Evolutionary conservation across 2,113 vertebrate genomes (phyloP).

Genomic region (Gopherus evgoodei): DNA sequence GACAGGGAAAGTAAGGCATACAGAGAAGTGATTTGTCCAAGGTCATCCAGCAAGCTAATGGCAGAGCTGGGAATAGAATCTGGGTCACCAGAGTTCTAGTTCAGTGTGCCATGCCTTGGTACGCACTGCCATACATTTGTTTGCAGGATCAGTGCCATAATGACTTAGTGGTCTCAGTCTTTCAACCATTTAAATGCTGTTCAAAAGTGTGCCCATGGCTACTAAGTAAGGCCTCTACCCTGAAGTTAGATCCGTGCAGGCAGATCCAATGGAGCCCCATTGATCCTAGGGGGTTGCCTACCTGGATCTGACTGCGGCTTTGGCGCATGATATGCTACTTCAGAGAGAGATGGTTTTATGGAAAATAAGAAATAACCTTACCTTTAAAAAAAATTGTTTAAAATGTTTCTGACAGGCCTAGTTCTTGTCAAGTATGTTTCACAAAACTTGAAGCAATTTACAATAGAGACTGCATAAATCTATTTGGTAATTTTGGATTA

Average conservation of each 20-base stretch:
- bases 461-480: neutral
- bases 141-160: neutral
- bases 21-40: neutral
- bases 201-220: neutral
- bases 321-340: neutral
- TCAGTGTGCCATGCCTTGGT: neutral
- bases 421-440: neutral
- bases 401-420: neutral
- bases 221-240: neutral
- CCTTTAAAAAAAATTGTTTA: neutral
- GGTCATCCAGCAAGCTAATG: neutral
- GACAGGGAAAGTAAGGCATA: neutral
- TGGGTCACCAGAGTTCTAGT: neutral
- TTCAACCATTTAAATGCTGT: neutral
- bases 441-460: neutral
- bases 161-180: accelerated
- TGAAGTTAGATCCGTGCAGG: neutral
- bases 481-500: neutral
- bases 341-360: accelerated
- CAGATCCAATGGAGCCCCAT: neutral
- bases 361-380: neutral
- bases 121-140: neutral
- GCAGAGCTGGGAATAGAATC: neutral
- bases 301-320: neutral
- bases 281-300: neutral